These are phyloP conservation scores for Rachycentron canadum DNA, from an alignment of 2,797 vertebrate species.

Conservation along the genomic window DNA sequence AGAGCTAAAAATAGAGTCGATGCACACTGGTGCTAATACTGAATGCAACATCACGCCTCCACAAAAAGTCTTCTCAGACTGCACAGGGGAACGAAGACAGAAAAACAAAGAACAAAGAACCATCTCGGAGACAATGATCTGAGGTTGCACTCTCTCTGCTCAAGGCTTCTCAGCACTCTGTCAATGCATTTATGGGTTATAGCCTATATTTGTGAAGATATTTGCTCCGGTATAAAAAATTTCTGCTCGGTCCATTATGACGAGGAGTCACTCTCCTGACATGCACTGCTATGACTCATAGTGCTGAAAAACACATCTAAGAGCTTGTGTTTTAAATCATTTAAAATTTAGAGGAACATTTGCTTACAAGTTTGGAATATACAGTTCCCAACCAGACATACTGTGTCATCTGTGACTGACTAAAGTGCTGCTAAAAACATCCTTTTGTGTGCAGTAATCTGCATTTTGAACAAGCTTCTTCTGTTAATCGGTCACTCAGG, in stretches of 20 bases:
- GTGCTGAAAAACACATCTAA: background rate
- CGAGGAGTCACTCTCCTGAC: conserved; percentile 5
- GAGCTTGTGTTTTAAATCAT: conserved; percentile 13
- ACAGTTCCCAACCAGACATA: background rate
- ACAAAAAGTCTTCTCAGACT: conserved; percentile 8
- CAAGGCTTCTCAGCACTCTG: background rate
- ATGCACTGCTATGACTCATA: background rate
- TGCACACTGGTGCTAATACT: background rate
- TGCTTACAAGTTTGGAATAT: background rate
- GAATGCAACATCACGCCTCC: conserved; percentile 18
- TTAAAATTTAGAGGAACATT: background rate
- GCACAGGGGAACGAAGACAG: conserved; percentile 25
- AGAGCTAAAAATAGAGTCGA: conserved; percentile 62
- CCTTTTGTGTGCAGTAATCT: background rate
- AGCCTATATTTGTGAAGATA: background rate
- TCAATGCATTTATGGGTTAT: background rate
- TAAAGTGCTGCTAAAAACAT: too few relatives aligned
- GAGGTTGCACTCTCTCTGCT: conserved; percentile 5
- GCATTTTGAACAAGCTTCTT: too few relatives aligned
- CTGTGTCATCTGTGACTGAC: too few relatives aligned
- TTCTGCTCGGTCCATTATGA: conserved; percentile 22
- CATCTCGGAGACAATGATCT: background rate
- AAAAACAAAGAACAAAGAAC: background rate
- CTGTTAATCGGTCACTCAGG: too few relatives aligned
- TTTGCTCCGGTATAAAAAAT: background rate